A percentile compares a stretch with the other conserved stretches of the same genome.
Evolutionary conservation across 1,140 invertebrate species (phyloP).

Genomic region (Hermetia illucens): DNA sequence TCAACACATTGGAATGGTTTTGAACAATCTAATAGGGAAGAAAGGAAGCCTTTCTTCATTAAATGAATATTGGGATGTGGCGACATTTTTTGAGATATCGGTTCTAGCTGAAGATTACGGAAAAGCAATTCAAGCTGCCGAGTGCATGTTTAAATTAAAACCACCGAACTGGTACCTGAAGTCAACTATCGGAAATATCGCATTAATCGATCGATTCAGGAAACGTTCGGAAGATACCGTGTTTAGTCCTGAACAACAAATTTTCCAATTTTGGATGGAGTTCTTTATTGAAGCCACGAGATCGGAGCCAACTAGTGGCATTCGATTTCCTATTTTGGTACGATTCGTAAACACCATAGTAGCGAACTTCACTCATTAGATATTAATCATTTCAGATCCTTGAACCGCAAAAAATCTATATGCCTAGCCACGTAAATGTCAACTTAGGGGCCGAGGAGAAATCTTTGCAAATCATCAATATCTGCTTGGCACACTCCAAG

Average conservation of each 20-base stretch:
- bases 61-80: slow-evolving; percentile 98
- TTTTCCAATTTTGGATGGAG: slow-evolving; percentile 97
- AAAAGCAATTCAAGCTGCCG: slow-evolving; percentile 94
- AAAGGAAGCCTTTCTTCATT: slow-evolving; percentile 88
- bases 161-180: slow-evolving; percentile 98
- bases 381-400: slow-evolving; percentile 48
- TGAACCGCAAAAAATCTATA: slow-evolving; percentile 83
- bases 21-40: slow-evolving; percentile 96
- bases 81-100: slow-evolving; percentile 98
- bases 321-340: slow-evolving; percentile 66
- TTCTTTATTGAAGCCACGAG: slow-evolving; percentile 89
- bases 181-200: slow-evolving; percentile 96
- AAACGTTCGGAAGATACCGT: slow-evolving; percentile 60
- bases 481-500: slow-evolving; percentile 63
- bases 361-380: slow-evolving; percentile 5
- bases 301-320: slow-evolving; percentile 56
- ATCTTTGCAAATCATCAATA: slow-evolving; percentile 74
- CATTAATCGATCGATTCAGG: slow-evolving; percentile 84
- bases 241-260: slow-evolving; percentile 61
- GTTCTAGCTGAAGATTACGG: slow-evolving; percentile 94
- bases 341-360: no score
- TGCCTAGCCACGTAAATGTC: slow-evolving; percentile 91
- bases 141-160: slow-evolving; percentile 98
- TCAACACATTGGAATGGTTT: slow-evolving; percentile 76
- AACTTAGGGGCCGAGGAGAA: slow-evolving; percentile 87